A percentile compares a stretch with the other conserved stretches of the same genome.
phyloP scores from a whole-genome alignment of 2,888 invertebrate genomes.

The Drosophila koepferae region DNA sequence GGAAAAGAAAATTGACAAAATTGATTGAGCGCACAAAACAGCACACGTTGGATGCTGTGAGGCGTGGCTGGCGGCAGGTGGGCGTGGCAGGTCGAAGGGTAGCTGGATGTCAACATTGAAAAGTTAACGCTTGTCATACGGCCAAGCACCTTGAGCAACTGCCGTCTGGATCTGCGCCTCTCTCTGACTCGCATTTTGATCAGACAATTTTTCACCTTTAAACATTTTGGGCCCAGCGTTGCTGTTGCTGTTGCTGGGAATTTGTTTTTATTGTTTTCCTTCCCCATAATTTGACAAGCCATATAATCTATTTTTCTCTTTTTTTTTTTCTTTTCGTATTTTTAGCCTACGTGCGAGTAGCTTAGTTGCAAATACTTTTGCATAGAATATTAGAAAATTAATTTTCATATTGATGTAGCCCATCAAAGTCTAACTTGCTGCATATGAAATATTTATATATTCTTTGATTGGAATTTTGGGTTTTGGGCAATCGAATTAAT shows the following conservation, averaged over 20 bases:
- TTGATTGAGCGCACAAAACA: slow-evolving; percentile 70
- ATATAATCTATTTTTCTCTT: slow-evolving; percentile 56
- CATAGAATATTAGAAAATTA: slow-evolving; percentile 11
- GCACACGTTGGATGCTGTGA: neutral
- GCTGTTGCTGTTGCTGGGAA: slow-evolving; percentile 21
- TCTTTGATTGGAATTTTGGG: neutral
- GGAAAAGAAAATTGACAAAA: slow-evolving; percentile 66
- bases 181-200: slow-evolving; percentile 48
- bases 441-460: neutral
- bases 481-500: neutral
- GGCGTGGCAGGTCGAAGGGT: neutral
- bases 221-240: slow-evolving; percentile 49
- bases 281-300: slow-evolving; percentile 43
- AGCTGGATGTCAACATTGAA: slow-evolving; percentile 53
- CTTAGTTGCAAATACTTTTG: slow-evolving; percentile 31
- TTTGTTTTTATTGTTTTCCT: slow-evolving; percentile 44
- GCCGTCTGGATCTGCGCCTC: slow-evolving; percentile 11
- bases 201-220: slow-evolving; percentile 67
- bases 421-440: neutral
- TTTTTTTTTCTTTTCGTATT: slow-evolving; percentile 15
- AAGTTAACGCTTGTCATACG: slow-evolving; percentile 65
- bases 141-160: slow-evolving; percentile 34
- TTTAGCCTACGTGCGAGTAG: slow-evolving; percentile 13
- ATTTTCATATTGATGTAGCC: neutral
- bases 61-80: neutral